Evolutionary conservation across 1,140 invertebrate genomes (phyloP), one percentile per base, ranked within the genome.

Genomic region (Hydropsyche tenuis): DNA sequence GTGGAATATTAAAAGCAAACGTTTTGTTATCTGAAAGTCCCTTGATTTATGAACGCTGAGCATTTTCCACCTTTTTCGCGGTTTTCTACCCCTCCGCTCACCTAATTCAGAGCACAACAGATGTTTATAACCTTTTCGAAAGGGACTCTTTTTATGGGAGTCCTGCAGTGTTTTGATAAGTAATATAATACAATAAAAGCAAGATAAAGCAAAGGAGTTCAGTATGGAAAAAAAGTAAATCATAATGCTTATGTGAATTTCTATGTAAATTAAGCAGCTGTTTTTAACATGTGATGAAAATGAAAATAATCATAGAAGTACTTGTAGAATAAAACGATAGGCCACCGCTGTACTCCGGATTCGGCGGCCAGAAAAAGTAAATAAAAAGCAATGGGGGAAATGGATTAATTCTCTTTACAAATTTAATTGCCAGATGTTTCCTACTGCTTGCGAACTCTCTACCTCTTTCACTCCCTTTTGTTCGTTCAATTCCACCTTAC

Each of bases 391-490:
- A 20, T 62, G 60, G 75, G 73, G 73, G 69, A 66, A 74, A 73
- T 70, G 76, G 76, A 77, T 77, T 77, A 77, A 77, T 77, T 77
- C 76, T 73, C 73, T 77, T 74, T 68, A 63, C 73, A 73, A 77
- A 77, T 77, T 77, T 77, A 77, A 77, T 77, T 77, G 76, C 76
- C 76, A 77, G 76, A 77, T 77, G 76, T 77, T 77, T 75, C 76
- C 66, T 73, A 73, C 68, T 73, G 48, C 73, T 75, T 75, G 53
- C 75, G 51, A 70, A 48, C 68, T 70, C 75, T 75, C 42, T 69
- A 64, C 64, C 56, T 30, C 37, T 46, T 27, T 22, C 42, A 4
- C 20, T 25, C 53, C 48, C 23, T 60, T 60, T 60, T 23, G 20
- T 23, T 60, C 23, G 23, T 11, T 27, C 22, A 27, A 27, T 27